Percentiles rank a stretch among this genome's conserved stretches.
Conservation (phyloP, 1,140 invertebrate species). For the Streblospio benedicti region DNA sequence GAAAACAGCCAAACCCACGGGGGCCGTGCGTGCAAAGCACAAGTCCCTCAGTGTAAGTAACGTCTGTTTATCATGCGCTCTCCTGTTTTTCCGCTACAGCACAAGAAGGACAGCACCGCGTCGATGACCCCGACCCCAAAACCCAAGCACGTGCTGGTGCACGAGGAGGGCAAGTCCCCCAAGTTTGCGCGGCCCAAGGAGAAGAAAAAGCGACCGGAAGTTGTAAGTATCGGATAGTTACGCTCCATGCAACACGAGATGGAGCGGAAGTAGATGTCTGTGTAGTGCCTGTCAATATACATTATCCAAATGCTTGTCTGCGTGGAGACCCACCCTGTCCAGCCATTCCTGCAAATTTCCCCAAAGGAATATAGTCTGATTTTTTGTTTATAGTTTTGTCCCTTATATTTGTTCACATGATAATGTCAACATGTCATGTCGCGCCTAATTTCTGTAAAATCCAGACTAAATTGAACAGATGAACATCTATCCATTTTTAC, state of each 20-base stretch:
- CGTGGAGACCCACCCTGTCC: neutral
- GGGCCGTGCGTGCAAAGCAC: no score
- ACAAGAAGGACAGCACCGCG: slow-evolving; percentile 71
- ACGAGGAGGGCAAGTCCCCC: slow-evolving; percentile 85
- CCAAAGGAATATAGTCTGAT: neutral
- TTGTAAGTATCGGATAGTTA: neutral
- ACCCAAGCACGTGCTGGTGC: slow-evolving; percentile 84
- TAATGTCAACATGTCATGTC: no score
- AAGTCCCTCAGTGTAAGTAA: slow-evolving; percentile 12
- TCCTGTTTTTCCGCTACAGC: slow-evolving; percentile 47
- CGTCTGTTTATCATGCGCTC: neutral
- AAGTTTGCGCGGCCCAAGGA: slow-evolving; percentile 85
- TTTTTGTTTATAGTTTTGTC: neutral
- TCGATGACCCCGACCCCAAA: slow-evolving; percentile 59
- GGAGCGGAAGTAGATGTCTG: neutral
- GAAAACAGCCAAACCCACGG: no score
- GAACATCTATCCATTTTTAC: no score
- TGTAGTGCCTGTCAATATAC: neutral
- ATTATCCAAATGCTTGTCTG: neutral
- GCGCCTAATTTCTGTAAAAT: no score
- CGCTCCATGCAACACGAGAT: neutral
- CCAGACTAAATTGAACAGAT: no score
- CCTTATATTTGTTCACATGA: neutral
- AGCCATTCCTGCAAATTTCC: neutral
- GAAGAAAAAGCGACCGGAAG: slow-evolving; percentile 45